phyloP scores from a whole-genome alignment of 2,113 vertebrate genomes.

The Camelus bactrianus region DNA sequence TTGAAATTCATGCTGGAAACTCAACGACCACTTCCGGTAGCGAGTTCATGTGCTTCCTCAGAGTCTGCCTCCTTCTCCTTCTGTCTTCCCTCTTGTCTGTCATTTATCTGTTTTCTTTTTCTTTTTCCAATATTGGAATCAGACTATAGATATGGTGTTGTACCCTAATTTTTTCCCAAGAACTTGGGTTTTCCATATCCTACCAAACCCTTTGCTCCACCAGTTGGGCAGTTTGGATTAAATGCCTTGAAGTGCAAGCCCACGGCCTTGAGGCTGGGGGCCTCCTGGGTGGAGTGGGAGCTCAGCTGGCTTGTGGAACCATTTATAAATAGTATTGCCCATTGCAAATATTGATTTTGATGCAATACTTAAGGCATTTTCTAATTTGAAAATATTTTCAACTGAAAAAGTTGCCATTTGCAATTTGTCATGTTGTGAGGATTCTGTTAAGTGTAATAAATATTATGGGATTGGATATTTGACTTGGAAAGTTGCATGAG shows the following conservation, averaged over 20 bases:
- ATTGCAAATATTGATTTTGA: slow-evolving; percentile 29
- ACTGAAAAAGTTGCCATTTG: not conserved
- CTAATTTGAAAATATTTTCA: slow-evolving; percentile 57
- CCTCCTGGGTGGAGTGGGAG: not conserved
- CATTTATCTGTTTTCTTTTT: not conserved
- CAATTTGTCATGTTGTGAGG: slow-evolving; percentile 20
- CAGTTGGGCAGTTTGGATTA: not conserved
- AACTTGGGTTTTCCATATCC: not conserved
- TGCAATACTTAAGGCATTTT: slow-evolving; percentile 12
- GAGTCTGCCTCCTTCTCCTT: rapidly evolving
- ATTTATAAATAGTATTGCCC: not conserved
- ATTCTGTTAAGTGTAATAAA: not conserved
- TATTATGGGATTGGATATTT: slow-evolving; percentile 33
- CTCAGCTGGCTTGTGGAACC: too few relatives aligned
- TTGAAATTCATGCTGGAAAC: not conserved
- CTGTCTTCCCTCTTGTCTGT: not conserved
- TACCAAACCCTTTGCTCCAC: not conserved
- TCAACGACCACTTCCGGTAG: not conserved
- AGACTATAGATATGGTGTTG: not conserved
- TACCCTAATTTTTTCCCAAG: not conserved
- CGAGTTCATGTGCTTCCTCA: rapidly evolving
- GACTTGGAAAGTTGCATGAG: slow-evolving; percentile 45
- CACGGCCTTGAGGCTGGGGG: not conserved
- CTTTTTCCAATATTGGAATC: not conserved
- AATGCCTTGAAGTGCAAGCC: not conserved